These are phyloP conservation scores for Muntiacus muntjak DNA, from an alignment of 2,113 vertebrate species.

Conservation along the genomic window DNA sequence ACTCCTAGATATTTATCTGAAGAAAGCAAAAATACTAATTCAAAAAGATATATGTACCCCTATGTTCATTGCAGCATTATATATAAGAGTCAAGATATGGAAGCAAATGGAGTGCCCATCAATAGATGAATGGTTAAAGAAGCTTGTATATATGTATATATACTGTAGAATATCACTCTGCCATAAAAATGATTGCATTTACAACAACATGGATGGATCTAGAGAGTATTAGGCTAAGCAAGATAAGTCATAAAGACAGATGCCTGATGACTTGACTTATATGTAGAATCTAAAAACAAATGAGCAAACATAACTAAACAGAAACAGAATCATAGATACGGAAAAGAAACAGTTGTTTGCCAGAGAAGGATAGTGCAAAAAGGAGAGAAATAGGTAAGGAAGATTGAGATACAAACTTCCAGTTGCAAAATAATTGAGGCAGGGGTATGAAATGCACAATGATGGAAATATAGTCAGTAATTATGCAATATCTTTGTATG, in stretches of 20 bases:
- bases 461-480: background rate
- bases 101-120: background rate
- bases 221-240: background rate
- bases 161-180: background rate
- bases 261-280: background rate
- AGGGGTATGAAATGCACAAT: background rate
- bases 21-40: background rate
- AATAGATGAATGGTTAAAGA: background rate
- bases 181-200: background rate
- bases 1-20: background rate
- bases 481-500: background rate
- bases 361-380: background rate
- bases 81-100: background rate
- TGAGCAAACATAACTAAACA: background rate
- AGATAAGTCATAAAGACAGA: background rate
- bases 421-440: background rate
- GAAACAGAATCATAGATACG: background rate
- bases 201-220: background rate
- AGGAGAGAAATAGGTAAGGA: background rate
- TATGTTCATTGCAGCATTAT: background rate
- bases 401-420: background rate
- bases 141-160: background rate
- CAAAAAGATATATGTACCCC: background rate
- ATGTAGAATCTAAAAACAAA: background rate
- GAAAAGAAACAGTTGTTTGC: background rate